Percentiles rank a stretch among this genome's conserved stretches.
phyloP scores from a whole-genome alignment of 1,140 invertebrate species.

The Megalonaias nervosa region DNA sequence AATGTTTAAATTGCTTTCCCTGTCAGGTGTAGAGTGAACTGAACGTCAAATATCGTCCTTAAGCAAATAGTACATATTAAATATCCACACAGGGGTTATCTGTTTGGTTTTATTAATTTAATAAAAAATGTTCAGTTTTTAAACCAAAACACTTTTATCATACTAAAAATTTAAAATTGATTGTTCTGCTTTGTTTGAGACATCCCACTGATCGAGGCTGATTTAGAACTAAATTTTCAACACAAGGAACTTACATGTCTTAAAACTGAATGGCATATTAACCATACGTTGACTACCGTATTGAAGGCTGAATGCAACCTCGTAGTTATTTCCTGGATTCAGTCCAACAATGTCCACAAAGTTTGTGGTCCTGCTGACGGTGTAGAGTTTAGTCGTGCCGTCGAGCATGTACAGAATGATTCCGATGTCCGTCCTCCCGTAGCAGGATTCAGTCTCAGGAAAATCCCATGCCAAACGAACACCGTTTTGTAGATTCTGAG shows the following conservation, averaged over 20 bases:
- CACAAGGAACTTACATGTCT: slow-evolving; percentile 3
- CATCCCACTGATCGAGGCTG: too few relatives aligned
- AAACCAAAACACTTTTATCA: too few relatives aligned
- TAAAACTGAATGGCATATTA: slow-evolving; percentile 15
- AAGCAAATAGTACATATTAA: too few relatives aligned
- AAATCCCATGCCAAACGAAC: slow-evolving; percentile 22
- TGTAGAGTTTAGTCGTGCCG: slow-evolving; percentile 1
- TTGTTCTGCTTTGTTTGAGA: too few relatives aligned
- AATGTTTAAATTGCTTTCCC: too few relatives aligned
- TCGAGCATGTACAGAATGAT: not conserved
- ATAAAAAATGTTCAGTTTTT: too few relatives aligned
- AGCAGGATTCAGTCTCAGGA: slow-evolving; percentile 19
- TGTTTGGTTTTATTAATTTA: too few relatives aligned
- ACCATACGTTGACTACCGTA: slow-evolving; percentile 15
- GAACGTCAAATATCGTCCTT: too few relatives aligned
- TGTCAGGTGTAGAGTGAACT: too few relatives aligned
- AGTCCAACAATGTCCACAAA: slow-evolving; percentile 20
- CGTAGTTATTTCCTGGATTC: slow-evolving; percentile 18
- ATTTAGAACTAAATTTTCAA: too few relatives aligned
- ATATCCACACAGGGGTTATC: too few relatives aligned
- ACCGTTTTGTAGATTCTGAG: slow-evolving; percentile 14
- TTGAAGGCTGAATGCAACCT: slow-evolving; percentile 6
- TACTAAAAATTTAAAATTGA: too few relatives aligned
- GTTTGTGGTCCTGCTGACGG: slow-evolving; percentile 6
- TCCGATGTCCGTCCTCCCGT: slow-evolving; percentile 11